Conservation (phyloP, 2,797 vertebrate species). For the Gastrophryne carolinensis region DNA sequence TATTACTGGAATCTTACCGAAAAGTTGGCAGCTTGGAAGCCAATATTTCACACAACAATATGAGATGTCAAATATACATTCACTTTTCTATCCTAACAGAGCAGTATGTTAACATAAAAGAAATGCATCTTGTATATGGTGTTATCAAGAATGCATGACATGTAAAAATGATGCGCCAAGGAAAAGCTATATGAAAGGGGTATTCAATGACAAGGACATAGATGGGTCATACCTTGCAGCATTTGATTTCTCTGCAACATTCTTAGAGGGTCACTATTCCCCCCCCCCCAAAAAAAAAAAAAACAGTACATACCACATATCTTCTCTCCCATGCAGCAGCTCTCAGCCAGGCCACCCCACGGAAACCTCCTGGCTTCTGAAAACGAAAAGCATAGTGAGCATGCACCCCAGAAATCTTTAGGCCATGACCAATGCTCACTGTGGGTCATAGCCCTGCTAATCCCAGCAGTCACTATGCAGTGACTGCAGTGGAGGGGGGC, state of each 20-base stretch:
- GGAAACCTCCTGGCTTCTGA: no score
- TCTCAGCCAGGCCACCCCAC: no score
- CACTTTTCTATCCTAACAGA: conserved; percentile 40
- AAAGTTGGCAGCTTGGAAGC: conserved; percentile 33
- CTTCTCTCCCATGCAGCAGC: no score
- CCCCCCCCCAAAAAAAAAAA: no score
- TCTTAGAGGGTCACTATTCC: no score
- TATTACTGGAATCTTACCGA: conserved; percentile 48
- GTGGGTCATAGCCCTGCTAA: no score
- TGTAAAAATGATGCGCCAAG: conserved; percentile 26
- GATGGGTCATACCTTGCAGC: neutral
- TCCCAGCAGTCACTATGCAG: no score
- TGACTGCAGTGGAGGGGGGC: no score
- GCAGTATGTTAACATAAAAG: conserved; percentile 38
- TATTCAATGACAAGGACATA: conserved; percentile 5
- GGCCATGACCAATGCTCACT: no score
- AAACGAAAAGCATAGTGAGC: no score
- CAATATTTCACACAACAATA: conserved; percentile 41
- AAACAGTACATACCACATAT: no score
- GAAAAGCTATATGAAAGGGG: conserved; percentile 3
- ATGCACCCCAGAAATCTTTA: no score
- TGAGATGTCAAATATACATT: conserved; percentile 50
- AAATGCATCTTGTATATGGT: conserved; percentile 45
- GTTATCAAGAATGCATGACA: conserved; percentile 27
- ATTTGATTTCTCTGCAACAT: neutral